Percentiles rank a stretch among this genome's conserved stretches.
phyloP scores from a whole-genome alignment of 2,888 invertebrate species.

The Candidula unifasciata region DNA sequence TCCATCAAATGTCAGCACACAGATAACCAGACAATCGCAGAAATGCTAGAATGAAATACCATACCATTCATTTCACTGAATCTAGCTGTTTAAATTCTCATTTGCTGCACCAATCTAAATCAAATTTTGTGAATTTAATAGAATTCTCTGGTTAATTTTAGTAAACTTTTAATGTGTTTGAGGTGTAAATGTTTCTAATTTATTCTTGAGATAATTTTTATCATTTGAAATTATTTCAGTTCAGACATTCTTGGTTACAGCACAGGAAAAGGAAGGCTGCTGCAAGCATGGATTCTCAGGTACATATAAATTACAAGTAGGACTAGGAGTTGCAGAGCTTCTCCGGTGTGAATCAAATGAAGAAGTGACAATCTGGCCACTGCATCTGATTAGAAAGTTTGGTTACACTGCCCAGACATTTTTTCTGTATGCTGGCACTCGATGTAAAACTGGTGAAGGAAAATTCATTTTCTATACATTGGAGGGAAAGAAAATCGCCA shows the following conservation, averaged over 20 bases:
- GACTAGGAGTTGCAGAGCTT: background rate
- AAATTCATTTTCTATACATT: slow-evolving; percentile 56
- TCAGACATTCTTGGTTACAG: slow-evolving; percentile 14
- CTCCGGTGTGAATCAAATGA: background rate
- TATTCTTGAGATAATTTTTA: background rate
- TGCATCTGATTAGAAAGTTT: slow-evolving; percentile 69
- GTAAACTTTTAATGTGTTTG: too few relatives aligned
- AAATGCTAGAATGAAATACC: too few relatives aligned
- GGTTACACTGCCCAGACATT: slow-evolving; percentile 65
- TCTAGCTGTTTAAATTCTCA: too few relatives aligned
- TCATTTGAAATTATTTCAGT: slow-evolving; percentile 29
- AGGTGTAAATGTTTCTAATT: too few relatives aligned
- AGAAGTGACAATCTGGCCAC: slow-evolving; percentile 63
- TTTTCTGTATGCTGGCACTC: slow-evolving; percentile 73
- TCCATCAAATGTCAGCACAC: too few relatives aligned
- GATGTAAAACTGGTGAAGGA: slow-evolving; percentile 71
- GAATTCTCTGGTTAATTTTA: too few relatives aligned
- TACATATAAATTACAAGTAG: slow-evolving; percentile 9
- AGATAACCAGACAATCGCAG: too few relatives aligned
- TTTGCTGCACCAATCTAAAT: too few relatives aligned
- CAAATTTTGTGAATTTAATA: too few relatives aligned
- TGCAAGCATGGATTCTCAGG: background rate
- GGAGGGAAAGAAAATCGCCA: slow-evolving; percentile 53
- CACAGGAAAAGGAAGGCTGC: slow-evolving; percentile 33
- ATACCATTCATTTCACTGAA: too few relatives aligned